A percentile compares a stretch with the other conserved stretches of the same genome.
Evolutionary conservation across 2,888 invertebrate species (phyloP).

Genomic region (Chrysina gloriosa): DNA sequence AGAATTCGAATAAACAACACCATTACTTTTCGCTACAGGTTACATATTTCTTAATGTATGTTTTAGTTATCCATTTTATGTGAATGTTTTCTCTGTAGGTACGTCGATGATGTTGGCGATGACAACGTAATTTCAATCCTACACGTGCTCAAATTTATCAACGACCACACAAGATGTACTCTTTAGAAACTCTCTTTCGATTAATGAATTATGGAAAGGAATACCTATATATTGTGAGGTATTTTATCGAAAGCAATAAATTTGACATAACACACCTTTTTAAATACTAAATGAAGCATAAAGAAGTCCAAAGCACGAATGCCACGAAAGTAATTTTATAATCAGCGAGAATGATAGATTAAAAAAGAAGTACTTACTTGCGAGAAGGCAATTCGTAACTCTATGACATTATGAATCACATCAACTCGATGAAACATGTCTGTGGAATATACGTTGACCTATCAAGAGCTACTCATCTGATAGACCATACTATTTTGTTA

Average conservation of each 20-base stretch:
- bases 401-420: too few relatives aligned
- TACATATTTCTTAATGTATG: slow-evolving; percentile 23
- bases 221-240: slow-evolving; percentile 21
- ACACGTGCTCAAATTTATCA: slow-evolving; percentile 33
- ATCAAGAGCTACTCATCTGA: too few relatives aligned
- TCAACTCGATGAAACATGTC: too few relatives aligned
- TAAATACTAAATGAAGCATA: slow-evolving; percentile 21
- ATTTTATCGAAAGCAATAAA: slow-evolving; percentile 32
- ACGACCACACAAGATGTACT: slow-evolving; percentile 32
- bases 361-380: too few relatives aligned
- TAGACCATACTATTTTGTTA: too few relatives aligned
- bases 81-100: slow-evolving; percentile 12
- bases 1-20: slow-evolving; percentile 22
- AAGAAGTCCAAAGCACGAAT: slow-evolving; percentile 3
- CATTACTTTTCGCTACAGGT: slow-evolving; percentile 25
- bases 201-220: slow-evolving; percentile 26
- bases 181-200: slow-evolving; percentile 27
- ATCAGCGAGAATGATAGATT: too few relatives aligned
- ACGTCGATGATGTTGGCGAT: slow-evolving; percentile 18
- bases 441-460: too few relatives aligned
- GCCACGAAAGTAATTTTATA: not conserved
- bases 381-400: too few relatives aligned
- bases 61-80: slow-evolving; percentile 24
- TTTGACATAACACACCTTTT: slow-evolving; percentile 2
- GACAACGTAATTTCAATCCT: slow-evolving; percentile 36